A percentile compares a stretch with the other conserved stretches of the same genome.
These are phyloP conservation scores for Phoeniculus purpureus DNA, from an alignment of 2,797 vertebrate genomes.

Conservation along the genomic window DNA sequence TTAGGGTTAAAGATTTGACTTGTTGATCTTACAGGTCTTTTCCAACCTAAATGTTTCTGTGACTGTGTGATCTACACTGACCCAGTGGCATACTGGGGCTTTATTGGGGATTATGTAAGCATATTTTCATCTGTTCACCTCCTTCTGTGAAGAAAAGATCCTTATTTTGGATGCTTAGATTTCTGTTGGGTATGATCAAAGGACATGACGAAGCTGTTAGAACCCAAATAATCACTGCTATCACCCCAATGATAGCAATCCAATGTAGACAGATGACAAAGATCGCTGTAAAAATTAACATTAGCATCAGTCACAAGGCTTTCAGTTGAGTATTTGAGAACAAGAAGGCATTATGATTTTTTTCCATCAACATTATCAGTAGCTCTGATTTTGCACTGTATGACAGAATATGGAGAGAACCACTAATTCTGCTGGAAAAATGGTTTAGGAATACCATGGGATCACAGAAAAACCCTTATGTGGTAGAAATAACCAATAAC, in stretches of 20 bases:
- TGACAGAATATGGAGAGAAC: neutral
- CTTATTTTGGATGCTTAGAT: neutral
- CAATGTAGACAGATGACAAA: neutral
- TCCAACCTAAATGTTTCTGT: too few species aligned
- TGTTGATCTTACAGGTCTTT: too few species aligned
- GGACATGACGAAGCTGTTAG: neutral
- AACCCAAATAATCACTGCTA: neutral
- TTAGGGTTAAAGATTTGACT: too few species aligned
- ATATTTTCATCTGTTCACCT: neutral
- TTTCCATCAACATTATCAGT: neutral
- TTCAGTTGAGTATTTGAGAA: neutral
- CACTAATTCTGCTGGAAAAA: neutral
- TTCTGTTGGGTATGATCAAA: neutral
- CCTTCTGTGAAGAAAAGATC: neutral
- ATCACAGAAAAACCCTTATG: neutral
- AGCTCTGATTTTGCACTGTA: neutral
- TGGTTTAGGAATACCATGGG: neutral
- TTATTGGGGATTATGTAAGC: neutral
- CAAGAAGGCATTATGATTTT: neutral
- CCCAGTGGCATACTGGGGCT: neutral
- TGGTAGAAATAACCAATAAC: neutral
- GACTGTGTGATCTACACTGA: neutral
- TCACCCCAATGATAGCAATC: neutral
- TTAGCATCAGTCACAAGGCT: neutral
- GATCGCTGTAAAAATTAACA: neutral